phyloP scores from a whole-genome alignment of 2,113 vertebrate genomes.

The Ptilorrhoa leucosticta region DNA sequence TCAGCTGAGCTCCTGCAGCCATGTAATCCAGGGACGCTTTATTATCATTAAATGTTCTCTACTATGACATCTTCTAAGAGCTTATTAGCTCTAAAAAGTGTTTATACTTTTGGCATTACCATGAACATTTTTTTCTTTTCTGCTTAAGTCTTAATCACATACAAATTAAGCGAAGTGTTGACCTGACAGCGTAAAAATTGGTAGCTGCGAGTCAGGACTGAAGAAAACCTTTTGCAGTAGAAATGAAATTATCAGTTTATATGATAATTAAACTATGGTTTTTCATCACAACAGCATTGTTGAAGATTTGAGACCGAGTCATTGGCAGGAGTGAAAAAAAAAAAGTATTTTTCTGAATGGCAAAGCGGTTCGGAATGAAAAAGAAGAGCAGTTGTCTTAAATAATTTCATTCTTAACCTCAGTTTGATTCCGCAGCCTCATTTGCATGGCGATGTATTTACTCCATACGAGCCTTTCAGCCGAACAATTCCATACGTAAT shows the following conservation, averaged over 20 bases:
- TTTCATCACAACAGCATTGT: background rate
- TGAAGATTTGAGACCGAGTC: background rate
- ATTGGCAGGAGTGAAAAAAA: background rate
- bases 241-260: background rate
- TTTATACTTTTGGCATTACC: background rate
- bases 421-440: background rate
- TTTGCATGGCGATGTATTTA: background rate
- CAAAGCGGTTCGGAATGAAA: background rate
- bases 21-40: background rate
- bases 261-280: background rate
- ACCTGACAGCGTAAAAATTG: background rate
- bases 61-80: background rate
- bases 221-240: no score
- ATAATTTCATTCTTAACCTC: background rate
- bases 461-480: background rate
- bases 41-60: background rate
- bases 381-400: background rate
- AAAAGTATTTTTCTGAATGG: background rate
- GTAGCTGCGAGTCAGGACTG: background rate
- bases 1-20: background rate
- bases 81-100: background rate
- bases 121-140: background rate
- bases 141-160: background rate
- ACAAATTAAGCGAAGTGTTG: background rate
- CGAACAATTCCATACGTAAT: background rate